A percentile compares a stretch with the other conserved stretches of the same genome.
Evolutionary conservation across 2,797 vertebrate genomes (phyloP).

Genomic region (Epinephelus awoara): DNA sequence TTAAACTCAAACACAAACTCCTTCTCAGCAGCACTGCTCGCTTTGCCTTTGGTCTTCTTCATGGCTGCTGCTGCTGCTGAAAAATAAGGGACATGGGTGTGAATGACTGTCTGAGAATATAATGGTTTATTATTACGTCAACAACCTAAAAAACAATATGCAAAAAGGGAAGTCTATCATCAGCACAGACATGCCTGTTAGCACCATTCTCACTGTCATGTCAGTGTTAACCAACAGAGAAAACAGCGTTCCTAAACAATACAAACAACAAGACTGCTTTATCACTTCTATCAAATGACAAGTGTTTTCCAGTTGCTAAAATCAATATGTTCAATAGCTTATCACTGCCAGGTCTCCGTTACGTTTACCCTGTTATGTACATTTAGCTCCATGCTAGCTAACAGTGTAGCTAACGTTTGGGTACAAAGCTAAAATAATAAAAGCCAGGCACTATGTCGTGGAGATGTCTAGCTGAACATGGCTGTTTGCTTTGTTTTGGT

Average conservation of each 20-base stretch:
- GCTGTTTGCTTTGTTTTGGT: background rate
- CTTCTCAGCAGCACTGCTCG: slow-evolving; percentile 83
- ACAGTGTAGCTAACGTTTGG: slow-evolving; percentile 13
- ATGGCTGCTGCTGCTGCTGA: slow-evolving; percentile 76
- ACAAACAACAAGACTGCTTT: background rate
- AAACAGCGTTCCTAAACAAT: background rate
- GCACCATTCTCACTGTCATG: background rate
- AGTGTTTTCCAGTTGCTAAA: background rate
- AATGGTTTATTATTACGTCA: too few species aligned
- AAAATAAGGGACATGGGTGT: background rate
- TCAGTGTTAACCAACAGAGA: background rate
- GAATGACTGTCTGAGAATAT: background rate
- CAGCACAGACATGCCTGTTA: background rate
- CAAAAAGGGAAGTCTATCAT: background rate
- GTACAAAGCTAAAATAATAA: background rate
- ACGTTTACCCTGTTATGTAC: background rate
- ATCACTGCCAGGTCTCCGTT: background rate
- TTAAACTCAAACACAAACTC: slow-evolving; percentile 92
- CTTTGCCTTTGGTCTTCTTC: slow-evolving; percentile 90
- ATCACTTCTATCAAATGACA: background rate
- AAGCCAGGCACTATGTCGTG: background rate
- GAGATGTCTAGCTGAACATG: fast-evolving
- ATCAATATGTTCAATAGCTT: background rate
- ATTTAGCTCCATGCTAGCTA: slow-evolving; percentile 19
- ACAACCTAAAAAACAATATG: background rate